Evolutionary conservation across 2,113 vertebrate species (phyloP).

Genomic region (Dasypus novemcinctus): DNA sequence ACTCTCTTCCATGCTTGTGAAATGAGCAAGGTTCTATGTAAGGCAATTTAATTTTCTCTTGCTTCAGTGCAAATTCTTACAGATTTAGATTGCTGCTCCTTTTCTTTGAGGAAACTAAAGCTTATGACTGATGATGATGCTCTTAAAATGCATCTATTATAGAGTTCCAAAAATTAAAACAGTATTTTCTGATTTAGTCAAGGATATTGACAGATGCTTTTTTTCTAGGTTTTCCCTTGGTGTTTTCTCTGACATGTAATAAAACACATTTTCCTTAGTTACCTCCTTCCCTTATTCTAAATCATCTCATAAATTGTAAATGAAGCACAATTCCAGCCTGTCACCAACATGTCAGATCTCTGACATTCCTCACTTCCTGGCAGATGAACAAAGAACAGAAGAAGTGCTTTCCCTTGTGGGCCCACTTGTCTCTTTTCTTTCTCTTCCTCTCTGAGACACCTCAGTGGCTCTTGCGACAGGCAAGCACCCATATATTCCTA

Average conservation of each 20-base stretch:
- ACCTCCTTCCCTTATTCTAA: neutral
- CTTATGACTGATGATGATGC: rapidly evolving
- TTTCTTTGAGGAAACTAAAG: neutral
- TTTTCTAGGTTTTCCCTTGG: rapidly evolving
- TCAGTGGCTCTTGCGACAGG: neutral
- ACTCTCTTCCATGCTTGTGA: rapidly evolving
- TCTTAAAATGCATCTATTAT: neutral
- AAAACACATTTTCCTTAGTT: rapidly evolving
- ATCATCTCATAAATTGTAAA: neutral
- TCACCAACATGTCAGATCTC: rapidly evolving
- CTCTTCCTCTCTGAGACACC: neutral
- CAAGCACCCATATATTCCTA: rapidly evolving
- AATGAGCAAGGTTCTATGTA: neutral
- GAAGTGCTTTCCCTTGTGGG: no score
- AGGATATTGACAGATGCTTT: neutral
- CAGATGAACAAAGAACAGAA: rapidly evolving
- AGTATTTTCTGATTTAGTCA: rapidly evolving
- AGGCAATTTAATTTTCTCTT: neutral
- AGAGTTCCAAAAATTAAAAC: neutral
- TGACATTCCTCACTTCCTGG: rapidly evolving
- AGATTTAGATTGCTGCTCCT: neutral
- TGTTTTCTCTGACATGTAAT: neutral
- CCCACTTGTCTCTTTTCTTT: neutral
- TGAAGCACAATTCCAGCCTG: rapidly evolving
- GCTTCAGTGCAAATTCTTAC: neutral